phyloP scores from a whole-genome alignment of 2,888 invertebrate genomes.

The Drosophila mimica region DNA sequence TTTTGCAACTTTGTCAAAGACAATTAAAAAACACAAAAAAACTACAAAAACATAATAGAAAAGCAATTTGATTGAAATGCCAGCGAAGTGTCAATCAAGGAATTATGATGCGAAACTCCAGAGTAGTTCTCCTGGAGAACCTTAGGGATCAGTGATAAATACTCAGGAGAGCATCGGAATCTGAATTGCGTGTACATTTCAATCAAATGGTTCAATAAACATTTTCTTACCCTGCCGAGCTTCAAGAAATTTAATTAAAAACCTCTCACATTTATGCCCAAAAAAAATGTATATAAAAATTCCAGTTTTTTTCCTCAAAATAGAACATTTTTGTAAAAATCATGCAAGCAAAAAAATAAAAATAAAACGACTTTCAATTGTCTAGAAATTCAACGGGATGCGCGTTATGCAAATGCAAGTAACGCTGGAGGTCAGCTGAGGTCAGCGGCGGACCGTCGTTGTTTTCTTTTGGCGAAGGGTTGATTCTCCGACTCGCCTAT shows the following conservation, averaged over 20 bases:
- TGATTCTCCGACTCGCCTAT: conserved; percentile 46
- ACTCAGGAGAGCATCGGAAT: conserved; percentile 14
- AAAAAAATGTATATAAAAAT: conserved; percentile 29
- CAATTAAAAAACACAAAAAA: conserved; percentile 65
- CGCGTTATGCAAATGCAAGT: conserved; percentile 78
- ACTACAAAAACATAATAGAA: conserved; percentile 44
- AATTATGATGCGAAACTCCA: conserved; percentile 11
- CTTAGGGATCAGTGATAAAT: conserved; percentile 36
- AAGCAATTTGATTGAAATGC: conserved; percentile 71
- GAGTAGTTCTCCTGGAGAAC: not conserved
- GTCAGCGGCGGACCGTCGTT: conserved; percentile 72
- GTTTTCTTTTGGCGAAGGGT: conserved; percentile 71
- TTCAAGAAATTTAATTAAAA: conserved; percentile 59
- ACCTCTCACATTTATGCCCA: conserved; percentile 47
- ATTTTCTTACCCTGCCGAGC: conserved; percentile 41
- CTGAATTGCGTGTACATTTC: conserved; percentile 29
- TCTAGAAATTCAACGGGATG: conserved; percentile 49
- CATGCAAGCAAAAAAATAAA: conserved; percentile 43
- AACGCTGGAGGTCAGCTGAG: conserved; percentile 79
- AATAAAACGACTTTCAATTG: conserved; percentile 29
- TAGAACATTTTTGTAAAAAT: conserved; percentile 46
- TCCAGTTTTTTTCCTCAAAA: conserved; percentile 56
- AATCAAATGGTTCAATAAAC: conserved; percentile 73
- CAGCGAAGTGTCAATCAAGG: conserved; percentile 72
- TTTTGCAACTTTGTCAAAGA: conserved; percentile 75